Evolutionary conservation across 2,888 invertebrate species (phyloP).

Genomic region (Herminia tarsipennalis): DNA sequence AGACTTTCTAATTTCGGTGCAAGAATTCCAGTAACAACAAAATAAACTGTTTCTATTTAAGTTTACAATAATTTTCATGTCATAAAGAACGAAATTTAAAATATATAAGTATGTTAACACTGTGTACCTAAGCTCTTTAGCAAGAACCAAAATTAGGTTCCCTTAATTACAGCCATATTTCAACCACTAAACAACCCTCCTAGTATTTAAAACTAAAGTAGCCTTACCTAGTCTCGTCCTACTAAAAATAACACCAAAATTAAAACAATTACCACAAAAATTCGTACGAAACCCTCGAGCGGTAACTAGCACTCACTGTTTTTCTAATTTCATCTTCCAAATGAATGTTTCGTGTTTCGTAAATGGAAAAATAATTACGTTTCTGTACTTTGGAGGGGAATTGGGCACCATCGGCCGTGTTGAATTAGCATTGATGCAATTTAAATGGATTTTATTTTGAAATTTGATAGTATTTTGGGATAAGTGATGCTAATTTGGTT

Average conservation of each 20-base stretch:
- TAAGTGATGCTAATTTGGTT: too few species aligned
- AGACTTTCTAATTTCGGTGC: too few species aligned
- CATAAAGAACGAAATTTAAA: too few species aligned
- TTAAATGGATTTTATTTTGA: constrained; percentile 14
- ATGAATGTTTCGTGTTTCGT: constrained; percentile 48
- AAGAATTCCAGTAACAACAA: too few species aligned
- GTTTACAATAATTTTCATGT: too few species aligned
- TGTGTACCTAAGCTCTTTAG: too few species aligned
- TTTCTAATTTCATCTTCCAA: constrained; percentile 49
- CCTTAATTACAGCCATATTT: too few species aligned
- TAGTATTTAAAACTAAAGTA: background rate
- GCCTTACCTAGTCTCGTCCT: background rate
- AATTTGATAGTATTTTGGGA: background rate
- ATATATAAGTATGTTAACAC: too few species aligned
- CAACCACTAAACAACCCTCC: too few species aligned
- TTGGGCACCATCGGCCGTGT: constrained; percentile 4
- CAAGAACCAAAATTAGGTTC: too few species aligned
- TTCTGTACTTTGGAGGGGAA: constrained; percentile 25
- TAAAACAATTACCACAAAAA: constrained; percentile 11
- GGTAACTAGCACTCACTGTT: constrained; percentile 41
- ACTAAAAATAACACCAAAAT: background rate
- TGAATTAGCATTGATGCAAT: constrained; percentile 29
- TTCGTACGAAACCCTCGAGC: constrained; percentile 34
- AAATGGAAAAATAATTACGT: constrained; percentile 52
- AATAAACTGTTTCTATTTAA: too few species aligned